A percentile compares a stretch with the other conserved stretches of the same genome.
These are phyloP conservation scores for Agelaius phoeniceus DNA, from an alignment of 2,113 vertebrate species.

Conservation along the genomic window DNA sequence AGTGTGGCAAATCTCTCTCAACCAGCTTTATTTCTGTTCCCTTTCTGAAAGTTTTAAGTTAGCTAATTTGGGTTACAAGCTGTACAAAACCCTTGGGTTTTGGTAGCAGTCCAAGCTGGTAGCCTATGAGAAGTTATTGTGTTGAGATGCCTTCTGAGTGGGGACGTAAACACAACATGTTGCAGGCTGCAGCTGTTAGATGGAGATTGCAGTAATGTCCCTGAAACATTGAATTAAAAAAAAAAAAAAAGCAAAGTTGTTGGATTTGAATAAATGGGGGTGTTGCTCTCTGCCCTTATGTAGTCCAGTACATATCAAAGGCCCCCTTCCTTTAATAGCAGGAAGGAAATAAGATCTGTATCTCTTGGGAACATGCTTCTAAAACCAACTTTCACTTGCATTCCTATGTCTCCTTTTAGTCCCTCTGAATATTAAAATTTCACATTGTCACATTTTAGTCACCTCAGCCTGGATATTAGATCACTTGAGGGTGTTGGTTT, in stretches of 20 bases:
- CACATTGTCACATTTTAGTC: neutral
- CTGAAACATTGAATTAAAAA: neutral
- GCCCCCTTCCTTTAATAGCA: neutral
- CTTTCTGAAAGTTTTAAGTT: neutral
- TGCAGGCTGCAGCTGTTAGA: neutral
- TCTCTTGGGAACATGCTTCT: slow-evolving; percentile 16
- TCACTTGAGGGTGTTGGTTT: neutral
- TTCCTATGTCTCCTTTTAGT: neutral
- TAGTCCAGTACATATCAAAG: neutral
- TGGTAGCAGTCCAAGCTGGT: neutral
- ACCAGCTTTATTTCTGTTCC: neutral
- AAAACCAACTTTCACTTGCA: neutral
- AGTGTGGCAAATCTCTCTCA: neutral
- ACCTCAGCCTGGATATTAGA: neutral
- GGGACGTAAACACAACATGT: neutral
- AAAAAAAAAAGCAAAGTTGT: neutral
- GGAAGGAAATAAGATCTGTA: slow-evolving; percentile 35
- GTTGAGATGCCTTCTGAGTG: neutral
- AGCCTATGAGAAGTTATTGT: neutral
- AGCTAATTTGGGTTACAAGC: neutral
- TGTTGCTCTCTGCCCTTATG: neutral
- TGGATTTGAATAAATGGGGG: neutral
- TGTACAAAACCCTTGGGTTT: neutral
- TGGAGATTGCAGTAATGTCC: neutral
- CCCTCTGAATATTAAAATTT: neutral